Percentiles rank a stretch among this genome's conserved stretches.
These are phyloP conservation scores for Leucoraja erinaceus DNA, from an alignment of 2,113 vertebrate genomes.

Conservation along the genomic window DNA sequence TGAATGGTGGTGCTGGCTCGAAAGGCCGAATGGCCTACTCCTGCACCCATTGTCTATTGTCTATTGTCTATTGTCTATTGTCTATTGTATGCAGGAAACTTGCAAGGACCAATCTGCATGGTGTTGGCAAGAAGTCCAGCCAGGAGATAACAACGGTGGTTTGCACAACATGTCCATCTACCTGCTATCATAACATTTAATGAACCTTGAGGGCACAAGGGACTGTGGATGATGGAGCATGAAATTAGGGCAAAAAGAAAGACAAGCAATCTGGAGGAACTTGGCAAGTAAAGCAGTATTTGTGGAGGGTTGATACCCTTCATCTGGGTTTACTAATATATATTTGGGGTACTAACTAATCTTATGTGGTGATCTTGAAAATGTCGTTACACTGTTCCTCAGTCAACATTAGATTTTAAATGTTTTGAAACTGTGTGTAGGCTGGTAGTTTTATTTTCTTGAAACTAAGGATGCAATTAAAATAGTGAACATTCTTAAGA, in stretches of 20 bases:
- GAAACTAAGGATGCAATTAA: not conserved
- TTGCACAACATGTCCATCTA: not conserved
- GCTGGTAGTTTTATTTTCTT: not conserved
- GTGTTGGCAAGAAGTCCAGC: not conserved
- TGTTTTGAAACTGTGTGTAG: not conserved
- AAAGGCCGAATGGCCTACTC: no score
- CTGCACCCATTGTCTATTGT: no score
- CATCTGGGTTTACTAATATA: no score
- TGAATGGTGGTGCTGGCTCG: no score
- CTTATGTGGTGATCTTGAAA: not conserved
- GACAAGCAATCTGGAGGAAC: no score
- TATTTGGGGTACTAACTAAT: not conserved
- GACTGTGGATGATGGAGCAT: no score
- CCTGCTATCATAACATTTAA: not conserved
- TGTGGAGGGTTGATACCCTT: no score
- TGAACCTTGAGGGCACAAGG: no score
- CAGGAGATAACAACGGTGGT: not conserved
- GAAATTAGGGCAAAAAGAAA: no score
- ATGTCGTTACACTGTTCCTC: not conserved
- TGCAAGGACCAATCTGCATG: not conserved
- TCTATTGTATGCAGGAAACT: not conserved
- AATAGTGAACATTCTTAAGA: not conserved
- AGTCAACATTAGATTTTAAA: not conserved
- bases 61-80: no score
- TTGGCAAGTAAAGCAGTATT: no score